Evolutionary conservation across 2,797 vertebrate species (phyloP), one percentile per base, ranked within the genome.

Genomic region (Carapus acus): DNA sequence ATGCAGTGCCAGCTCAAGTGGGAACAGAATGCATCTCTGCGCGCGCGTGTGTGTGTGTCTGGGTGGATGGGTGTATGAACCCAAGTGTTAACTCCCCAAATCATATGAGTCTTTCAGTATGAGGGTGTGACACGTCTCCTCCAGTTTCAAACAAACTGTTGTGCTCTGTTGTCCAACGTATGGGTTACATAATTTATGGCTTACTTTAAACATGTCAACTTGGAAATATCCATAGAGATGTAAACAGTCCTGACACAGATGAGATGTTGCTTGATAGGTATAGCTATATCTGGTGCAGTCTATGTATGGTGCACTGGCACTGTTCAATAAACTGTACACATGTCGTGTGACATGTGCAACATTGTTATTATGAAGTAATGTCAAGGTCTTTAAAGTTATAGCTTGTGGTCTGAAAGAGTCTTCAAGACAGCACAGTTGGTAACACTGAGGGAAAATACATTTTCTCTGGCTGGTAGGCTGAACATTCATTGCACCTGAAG

Each of bases 1-100:
- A 27, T 27, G 24, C 4, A 17, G 41, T 65, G 81, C 84, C 82
- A 83, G 56, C 27, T 54, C 22, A 72, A 79, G 61, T 69, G 14
- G 49, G 51, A 70, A 77, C 59, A 67, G n/a, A n/a, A n/a, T 58
- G 11, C 15, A 41, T 13, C 45, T 52, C 27, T 21, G 17, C 51
- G 51, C 50, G 41, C 18, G 40, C 59, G 37, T 27, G 41, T 34
- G 21, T 38, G 42, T 45, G 49, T 20, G 43, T 18, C 3, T 50
- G 22, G 15, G 19, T 53, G 33, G 52, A 66, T 54, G 61, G 58
- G 51, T 14, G 27, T 75, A 69, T 66, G 6, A 3, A 33, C 31
- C 9, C 61, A 48, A 62, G 55, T 27, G 47, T 8, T 8, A 27
- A 49, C 29, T 51, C 45, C 53, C 49, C 62, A 17, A 46, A 43